Percentiles rank a stretch among this genome's conserved stretches.
Evolutionary conservation across 1,140 invertebrate species (phyloP).

Genomic region (Linepithema humile): DNA sequence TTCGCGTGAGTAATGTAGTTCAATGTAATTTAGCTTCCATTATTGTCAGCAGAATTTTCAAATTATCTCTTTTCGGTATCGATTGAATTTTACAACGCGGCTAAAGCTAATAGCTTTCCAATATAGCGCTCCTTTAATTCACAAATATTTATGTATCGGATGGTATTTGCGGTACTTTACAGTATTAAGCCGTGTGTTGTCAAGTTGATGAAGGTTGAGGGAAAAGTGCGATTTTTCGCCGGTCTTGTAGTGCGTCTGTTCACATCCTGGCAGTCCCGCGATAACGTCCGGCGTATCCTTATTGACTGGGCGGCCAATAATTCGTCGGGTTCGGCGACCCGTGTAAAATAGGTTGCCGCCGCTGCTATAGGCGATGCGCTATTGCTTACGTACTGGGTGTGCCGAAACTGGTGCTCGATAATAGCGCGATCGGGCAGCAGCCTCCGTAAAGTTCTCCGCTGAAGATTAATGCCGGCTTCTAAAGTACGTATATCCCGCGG

Average conservation of each 20-base stretch:
- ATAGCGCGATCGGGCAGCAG: constrained; percentile 40
- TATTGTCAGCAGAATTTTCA: neutral
- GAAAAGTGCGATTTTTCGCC: neutral
- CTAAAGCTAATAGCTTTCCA: constrained; percentile 13
- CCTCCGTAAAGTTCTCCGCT: constrained; percentile 31
- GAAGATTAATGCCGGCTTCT: constrained; percentile 37
- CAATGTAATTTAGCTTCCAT: neutral
- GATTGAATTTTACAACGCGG: neutral
- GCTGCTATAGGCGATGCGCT: constrained; percentile 18
- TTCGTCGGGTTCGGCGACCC: constrained; percentile 46
- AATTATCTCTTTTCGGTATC: constrained; percentile 7
- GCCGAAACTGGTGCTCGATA: constrained; percentile 33
- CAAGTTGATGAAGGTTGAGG: neutral
- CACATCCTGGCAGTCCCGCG: constrained; percentile 35
- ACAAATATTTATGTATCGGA: constrained; percentile 13
- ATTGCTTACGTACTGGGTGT: constrained; percentile 39
- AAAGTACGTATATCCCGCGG: constrained; percentile 39
- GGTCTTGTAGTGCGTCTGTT: neutral
- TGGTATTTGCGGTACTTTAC: neutral
- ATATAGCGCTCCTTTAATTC: constrained; percentile 25
- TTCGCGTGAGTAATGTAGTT: neutral
- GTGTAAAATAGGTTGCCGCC: constrained; percentile 55
- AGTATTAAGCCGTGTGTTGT: neutral
- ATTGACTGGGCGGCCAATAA: constrained; percentile 54
- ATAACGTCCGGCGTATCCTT: constrained; percentile 45